phyloP scores from a whole-genome alignment of 2,888 invertebrate genomes.

The Morpho helenor region DNA sequence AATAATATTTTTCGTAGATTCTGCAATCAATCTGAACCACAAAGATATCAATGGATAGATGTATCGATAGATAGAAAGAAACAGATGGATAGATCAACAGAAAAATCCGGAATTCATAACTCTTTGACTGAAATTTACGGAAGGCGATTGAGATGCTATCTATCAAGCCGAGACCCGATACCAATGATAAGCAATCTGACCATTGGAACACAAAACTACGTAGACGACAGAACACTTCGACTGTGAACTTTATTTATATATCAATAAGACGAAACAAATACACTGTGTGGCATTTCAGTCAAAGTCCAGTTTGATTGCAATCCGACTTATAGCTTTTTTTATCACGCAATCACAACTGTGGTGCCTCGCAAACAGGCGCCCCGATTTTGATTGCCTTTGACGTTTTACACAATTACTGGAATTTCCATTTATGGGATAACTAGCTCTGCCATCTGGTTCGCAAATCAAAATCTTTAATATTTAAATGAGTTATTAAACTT shows the following conservation, averaged over 20 bases:
- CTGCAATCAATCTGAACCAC: too few species aligned
- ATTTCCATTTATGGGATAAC: too few species aligned
- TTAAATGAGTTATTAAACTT: background rate
- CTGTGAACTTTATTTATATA: background rate
- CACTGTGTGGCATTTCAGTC: background rate
- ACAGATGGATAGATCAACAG: too few species aligned
- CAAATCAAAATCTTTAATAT: background rate
- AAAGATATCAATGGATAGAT: too few species aligned
- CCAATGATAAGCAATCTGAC: constrained; percentile 20
- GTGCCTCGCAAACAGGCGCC: constrained; percentile 19
- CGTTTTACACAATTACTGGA: background rate
- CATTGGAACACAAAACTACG: constrained; percentile 5
- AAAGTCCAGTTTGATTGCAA: constrained; percentile 22
- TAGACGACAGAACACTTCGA: background rate
- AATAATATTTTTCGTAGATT: too few species aligned
- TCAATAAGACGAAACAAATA: background rate
- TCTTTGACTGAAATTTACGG: constrained; percentile 7
- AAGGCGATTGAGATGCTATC: constrained; percentile 14
- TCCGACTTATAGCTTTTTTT: constrained; percentile 24
- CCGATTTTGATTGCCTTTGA: constrained; percentile 28
- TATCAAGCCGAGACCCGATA: constrained; percentile 13
- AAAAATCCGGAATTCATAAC: background rate
- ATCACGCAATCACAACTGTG: constrained; percentile 27
- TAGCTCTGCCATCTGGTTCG: background rate
- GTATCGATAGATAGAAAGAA: too few species aligned